A percentile compares a stretch with the other conserved stretches of the same genome.
phyloP scores from a whole-genome alignment of 2,113 vertebrate genomes.

The Coreoperca whiteheadi region DNA sequence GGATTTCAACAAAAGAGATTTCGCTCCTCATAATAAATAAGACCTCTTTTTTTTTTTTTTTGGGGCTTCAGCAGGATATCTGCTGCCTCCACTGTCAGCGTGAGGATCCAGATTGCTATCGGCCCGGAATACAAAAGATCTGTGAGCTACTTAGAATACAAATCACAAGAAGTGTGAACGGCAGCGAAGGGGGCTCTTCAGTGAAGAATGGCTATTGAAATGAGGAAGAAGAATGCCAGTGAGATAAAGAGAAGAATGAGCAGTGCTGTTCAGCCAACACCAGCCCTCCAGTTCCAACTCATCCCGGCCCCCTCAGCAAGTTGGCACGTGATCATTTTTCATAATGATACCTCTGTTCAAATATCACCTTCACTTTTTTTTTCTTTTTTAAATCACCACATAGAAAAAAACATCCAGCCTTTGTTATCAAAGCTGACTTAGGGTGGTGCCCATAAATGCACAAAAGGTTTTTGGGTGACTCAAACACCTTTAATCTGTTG shows the following conservation, averaged over 20 bases:
- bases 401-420: constrained; percentile 45
- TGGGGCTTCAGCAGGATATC: constrained; percentile 50
- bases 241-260: constrained; percentile 80
- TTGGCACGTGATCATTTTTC: constrained; percentile 52
- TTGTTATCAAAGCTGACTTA: constrained; percentile 45
- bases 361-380: constrained; percentile 64
- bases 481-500: constrained; percentile 65
- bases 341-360: constrained; percentile 70
- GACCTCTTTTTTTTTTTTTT: constrained; percentile 14
- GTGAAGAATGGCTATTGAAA: constrained; percentile 82
- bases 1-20: constrained; percentile 40
- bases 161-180: constrained; percentile 79
- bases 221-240: constrained; percentile 74
- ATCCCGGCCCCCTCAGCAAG: constrained; percentile 65
- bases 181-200: constrained; percentile 56
- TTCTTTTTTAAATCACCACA: constrained; percentile 33
- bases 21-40: constrained; percentile 51
- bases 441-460: constrained; percentile 48
- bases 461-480: constrained; percentile 44
- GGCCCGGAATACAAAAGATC: constrained; percentile 75
- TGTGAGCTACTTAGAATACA: constrained; percentile 79
- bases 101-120: constrained; percentile 67
- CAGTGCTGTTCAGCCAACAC: constrained; percentile 59
- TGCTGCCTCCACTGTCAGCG: constrained; percentile 57
- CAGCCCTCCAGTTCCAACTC: constrained; percentile 71